phyloP scores from a whole-genome alignment of 2,888 invertebrate genomes.

The Buathra laborator region DNA sequence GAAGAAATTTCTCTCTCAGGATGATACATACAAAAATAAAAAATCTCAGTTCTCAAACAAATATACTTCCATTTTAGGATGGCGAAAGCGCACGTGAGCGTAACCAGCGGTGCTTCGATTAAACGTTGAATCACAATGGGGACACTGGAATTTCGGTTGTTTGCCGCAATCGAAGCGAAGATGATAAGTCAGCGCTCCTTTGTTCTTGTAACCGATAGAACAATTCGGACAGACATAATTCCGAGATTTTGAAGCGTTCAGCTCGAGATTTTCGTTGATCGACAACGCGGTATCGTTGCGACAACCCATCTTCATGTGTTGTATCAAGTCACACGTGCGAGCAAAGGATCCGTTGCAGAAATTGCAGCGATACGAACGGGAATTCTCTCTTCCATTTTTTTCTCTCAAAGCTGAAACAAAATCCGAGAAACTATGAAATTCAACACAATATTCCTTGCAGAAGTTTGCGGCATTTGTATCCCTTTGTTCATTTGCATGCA shows the following conservation, averaged over 20 bases:
- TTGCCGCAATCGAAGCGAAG: constrained; percentile 76
- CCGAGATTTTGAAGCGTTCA: constrained; percentile 51
- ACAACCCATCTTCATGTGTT: constrained; percentile 73
- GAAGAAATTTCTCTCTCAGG: too few relatives aligned
- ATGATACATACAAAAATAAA: neutral
- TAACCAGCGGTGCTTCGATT: constrained; percentile 70
- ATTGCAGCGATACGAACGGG: constrained; percentile 66
- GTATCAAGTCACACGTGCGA: constrained; percentile 68
- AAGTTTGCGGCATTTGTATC: neutral
- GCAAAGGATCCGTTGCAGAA: constrained; percentile 73
- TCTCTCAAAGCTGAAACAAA: constrained; percentile 12
- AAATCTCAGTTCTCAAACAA: constrained; percentile 16
- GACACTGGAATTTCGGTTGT: constrained; percentile 77
- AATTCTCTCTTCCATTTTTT: neutral
- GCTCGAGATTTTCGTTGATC: constrained; percentile 61
- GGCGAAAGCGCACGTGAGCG: constrained; percentile 78
- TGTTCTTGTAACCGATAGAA: constrained; percentile 77
- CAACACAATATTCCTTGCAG: too few relatives aligned
- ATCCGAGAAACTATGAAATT: constrained; percentile 21
- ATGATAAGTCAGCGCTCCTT: constrained; percentile 44
- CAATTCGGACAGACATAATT: constrained; percentile 71
- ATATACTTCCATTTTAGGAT: constrained; percentile 63
- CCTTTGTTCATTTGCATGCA: too few relatives aligned
- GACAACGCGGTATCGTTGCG: constrained; percentile 72
- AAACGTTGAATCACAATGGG: constrained; percentile 72